Conservation (phyloP, 2,797 vertebrate genomes). For the Dipus sagitta region DNA sequence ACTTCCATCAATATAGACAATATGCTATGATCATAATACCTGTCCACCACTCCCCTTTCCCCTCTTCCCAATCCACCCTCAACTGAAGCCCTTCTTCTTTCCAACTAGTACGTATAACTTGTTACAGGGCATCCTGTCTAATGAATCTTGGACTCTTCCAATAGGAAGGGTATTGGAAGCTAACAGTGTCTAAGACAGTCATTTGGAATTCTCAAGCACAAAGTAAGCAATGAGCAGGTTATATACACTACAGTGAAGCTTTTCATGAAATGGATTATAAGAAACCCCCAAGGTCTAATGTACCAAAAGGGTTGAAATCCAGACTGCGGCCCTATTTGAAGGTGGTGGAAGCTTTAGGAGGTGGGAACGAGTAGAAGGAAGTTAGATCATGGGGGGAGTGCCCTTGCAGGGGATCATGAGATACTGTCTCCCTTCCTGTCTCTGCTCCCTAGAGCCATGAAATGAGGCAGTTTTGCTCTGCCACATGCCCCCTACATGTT, state of each 20-base stretch:
- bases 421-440: neutral
- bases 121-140: neutral
- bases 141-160: neutral
- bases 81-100: too few species aligned
- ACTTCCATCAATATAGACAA: too few species aligned
- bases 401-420: neutral
- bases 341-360: neutral
- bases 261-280: neutral
- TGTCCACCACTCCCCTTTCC: too few species aligned
- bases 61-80: too few species aligned
- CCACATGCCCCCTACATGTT: neutral
- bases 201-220: neutral
- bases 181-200: neutral
- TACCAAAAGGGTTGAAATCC: neutral
- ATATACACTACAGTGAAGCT: neutral
- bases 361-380: neutral
- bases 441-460: neutral
- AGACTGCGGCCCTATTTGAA: neutral
- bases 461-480: neutral
- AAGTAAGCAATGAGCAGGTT: neutral
- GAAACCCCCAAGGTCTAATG: neutral
- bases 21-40: too few species aligned
- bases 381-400: too few species aligned
- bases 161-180: conserved; percentile 7
- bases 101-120: neutral